phyloP scores from a whole-genome alignment of 2,888 invertebrate genomes.

The Coremacera marginata region DNA sequence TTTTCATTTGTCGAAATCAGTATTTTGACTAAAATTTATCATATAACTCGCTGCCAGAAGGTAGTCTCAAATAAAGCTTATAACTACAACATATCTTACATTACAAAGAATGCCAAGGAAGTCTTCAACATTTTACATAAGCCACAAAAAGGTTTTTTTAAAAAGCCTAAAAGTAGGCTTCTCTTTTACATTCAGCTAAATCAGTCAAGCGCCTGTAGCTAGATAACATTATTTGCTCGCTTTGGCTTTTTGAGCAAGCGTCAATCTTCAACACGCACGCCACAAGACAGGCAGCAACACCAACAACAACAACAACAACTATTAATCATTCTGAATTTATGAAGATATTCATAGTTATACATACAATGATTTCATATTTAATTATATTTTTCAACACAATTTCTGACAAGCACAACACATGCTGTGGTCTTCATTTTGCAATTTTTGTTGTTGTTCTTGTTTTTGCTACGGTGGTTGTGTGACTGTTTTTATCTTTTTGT shows the following conservation, averaged over 20 bases:
- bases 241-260: background rate
- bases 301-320: background rate
- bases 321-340: constrained; percentile 23
- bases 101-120: no score
- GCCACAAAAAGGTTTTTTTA: no score
- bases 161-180: no score
- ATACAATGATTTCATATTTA: constrained; percentile 14
- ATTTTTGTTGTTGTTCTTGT: background rate
- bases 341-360: no score
- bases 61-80: no score
- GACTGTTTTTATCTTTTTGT: background rate
- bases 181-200: no score
- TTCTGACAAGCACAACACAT: background rate
- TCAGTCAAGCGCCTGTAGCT: background rate
- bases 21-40: no score
- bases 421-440: background rate
- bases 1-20: no score
- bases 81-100: no score
- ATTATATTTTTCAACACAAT: constrained; percentile 9
- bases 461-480: background rate
- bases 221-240: background rate
- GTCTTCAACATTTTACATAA: no score
- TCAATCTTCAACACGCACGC: background rate
- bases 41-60: no score
- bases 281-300: background rate